Evolutionary conservation across 2,113 vertebrate genomes (phyloP).

Genomic region (Clarias gariepinus): DNA sequence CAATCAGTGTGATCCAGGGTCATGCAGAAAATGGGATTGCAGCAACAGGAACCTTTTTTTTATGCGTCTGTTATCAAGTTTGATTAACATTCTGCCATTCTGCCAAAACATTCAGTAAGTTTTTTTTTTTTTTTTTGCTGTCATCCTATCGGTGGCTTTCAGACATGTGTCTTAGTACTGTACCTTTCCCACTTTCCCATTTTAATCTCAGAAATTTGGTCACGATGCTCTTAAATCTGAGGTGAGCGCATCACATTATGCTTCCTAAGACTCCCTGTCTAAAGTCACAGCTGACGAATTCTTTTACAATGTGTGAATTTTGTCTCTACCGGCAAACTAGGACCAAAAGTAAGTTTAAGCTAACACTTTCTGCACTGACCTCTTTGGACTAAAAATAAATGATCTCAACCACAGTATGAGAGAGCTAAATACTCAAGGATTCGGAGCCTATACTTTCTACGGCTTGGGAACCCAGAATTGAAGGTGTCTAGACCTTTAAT

Average conservation of each 20-base stretch:
- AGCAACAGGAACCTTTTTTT: neutral
- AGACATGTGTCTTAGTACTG: neutral
- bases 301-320: neutral
- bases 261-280: neutral
- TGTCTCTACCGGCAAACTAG: neutral
- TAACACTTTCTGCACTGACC: neutral
- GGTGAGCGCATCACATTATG: neutral
- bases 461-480: neutral
- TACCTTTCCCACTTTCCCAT: neutral
- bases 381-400: neutral
- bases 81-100: neutral
- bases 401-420: neutral
- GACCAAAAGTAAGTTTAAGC: neutral
- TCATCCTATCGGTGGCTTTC: neutral
- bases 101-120: no score
- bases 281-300: neutral
- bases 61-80: neutral
- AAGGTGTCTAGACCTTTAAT: neutral
- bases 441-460: neutral
- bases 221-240: neutral
- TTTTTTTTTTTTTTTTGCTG: no score
- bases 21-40: neutral
- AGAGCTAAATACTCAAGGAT: neutral
- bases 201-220: neutral
- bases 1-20: neutral